Percentiles rank a stretch among this genome's conserved stretches.
phyloP scores from a whole-genome alignment of 2,797 vertebrate genomes.

The Etheostoma perlongum region DNA sequence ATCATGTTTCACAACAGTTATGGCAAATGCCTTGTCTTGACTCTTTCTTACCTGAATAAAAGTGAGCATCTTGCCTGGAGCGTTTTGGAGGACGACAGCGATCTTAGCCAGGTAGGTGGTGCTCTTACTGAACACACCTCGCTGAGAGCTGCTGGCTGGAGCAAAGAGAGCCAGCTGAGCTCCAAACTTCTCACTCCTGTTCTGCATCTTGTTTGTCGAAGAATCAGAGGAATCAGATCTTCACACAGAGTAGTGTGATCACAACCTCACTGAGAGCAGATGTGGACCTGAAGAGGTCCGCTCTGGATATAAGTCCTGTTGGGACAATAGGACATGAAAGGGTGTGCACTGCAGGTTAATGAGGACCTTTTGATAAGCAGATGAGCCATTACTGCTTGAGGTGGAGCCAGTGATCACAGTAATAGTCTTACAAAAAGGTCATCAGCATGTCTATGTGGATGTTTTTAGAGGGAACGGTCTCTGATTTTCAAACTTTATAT shows the following conservation, averaged over 20 bases:
- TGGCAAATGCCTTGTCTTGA: too few species aligned
- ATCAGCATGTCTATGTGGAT: conserved; percentile 12
- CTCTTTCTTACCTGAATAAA: conserved; percentile 68
- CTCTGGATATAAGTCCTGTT: conserved; percentile 34
- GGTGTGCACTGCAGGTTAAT: conserved; percentile 33
- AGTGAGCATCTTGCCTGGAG: conserved; percentile 81
- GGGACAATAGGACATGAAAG: conserved; percentile 43
- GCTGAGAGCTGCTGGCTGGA: conserved; percentile 12
- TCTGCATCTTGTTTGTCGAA: conserved; percentile 28
- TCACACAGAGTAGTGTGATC: background rate
- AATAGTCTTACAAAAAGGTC: background rate
- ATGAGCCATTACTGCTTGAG: conserved; percentile 39
- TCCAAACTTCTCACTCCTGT: conserved; percentile 18
- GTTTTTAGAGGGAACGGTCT: background rate
- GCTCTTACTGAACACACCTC: conserved; percentile 29
- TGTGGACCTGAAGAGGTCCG: background rate
- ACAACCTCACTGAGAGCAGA: background rate
- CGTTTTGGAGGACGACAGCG: conserved; percentile 72
- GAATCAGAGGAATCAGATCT: conserved; percentile 2
- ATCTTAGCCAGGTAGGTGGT: conserved; percentile 78
- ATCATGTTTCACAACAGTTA: too few species aligned
- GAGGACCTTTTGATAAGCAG: conserved; percentile 38
- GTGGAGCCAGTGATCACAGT: conserved; percentile 25
- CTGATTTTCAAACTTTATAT: background rate
- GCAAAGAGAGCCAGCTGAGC: background rate